Percentiles rank a stretch among this genome's conserved stretches.
phyloP scores from a whole-genome alignment of 2,797 vertebrate species.

The Siniperca undulata region DNA sequence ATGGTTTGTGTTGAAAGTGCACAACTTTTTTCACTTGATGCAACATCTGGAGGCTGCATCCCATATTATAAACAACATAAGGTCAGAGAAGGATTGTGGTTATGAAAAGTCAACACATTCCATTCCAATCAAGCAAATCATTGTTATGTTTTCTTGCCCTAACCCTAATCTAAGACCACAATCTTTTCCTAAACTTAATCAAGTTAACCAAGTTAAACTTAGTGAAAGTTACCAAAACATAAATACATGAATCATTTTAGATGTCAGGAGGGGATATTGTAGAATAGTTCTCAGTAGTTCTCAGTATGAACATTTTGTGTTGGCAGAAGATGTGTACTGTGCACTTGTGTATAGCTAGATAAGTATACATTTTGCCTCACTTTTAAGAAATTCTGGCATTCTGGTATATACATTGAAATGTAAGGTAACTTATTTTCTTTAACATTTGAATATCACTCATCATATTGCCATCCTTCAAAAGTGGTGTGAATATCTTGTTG shows the following conservation, averaged over 20 bases:
- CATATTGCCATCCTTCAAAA: not conserved
- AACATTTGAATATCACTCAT: not conserved
- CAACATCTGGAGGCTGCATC: constrained; percentile 9
- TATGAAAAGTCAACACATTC: not conserved
- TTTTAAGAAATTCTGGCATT: not conserved
- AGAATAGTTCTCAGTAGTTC: not conserved
- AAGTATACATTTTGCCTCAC: not conserved
- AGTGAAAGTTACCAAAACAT: not conserved
- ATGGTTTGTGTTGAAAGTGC: not conserved
- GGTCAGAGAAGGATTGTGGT: not conserved
- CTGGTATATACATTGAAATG: not conserved
- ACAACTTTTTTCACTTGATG: not conserved
- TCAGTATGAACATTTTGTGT: too few relatives aligned
- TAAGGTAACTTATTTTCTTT: too few relatives aligned
- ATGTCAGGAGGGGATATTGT: not conserved
- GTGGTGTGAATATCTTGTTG: not conserved
- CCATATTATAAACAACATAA: not conserved
- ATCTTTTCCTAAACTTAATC: too few relatives aligned
- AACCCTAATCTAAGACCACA: too few relatives aligned
- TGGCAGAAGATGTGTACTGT: not conserved
- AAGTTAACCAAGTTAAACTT: not conserved
- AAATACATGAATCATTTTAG: not conserved
- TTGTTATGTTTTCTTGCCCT: not conserved
- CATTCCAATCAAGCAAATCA: not conserved
- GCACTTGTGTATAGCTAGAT: not conserved